Base-by-base conservation (phyloP, 2,113 vertebrate species). In the Morone chrysops region DNA sequence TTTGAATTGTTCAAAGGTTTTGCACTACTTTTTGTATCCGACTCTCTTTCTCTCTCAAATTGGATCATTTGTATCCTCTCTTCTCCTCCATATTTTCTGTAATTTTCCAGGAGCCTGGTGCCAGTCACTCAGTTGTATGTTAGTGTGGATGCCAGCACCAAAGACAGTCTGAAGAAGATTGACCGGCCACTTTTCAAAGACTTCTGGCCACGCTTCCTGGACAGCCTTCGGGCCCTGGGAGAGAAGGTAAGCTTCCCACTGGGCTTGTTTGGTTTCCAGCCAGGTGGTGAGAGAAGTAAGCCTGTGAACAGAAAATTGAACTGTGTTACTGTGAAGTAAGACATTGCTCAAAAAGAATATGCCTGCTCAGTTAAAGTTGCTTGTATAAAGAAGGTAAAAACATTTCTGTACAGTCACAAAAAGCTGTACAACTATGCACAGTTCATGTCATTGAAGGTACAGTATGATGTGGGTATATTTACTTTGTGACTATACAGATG, bases 181-280 rank as follows among this genome's bases (percentile, higher is more conserved):
- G 98, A 99, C 88, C 96, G 97, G 14, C 98, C 98, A 0, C 97
- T 99, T 87, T 99, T 99, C 93, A 98, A 96, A 89, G 97, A 99
- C 90, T 99, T 98, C 95, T 99, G 98, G 98, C 95, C 96, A 7
- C 96, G 98, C n/a, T 99, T 99, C 89, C 93, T 97, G 1, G 96
- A 96, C 89, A 97, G 98, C 91, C 96, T 99, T 57, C 95, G 90
- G 91, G 97, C 97, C n/a, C 95, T 99, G 70, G 96, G 97, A 88
- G 95, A 97, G 92, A 99, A 99, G 97, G 98, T 99, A 93, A 84
- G 90, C 63, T 62, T 16, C 17, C 1, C 13, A 0, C 43, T 41
- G 47, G 41, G 18, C 17, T 4, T 5, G n/a, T 75, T 68, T 56
- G 8, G 22, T 22, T 65, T 62, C 20, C 31, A 47, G 10, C 11